Evolutionary conservation across 1,140 invertebrate species (phyloP), one percentile per base, ranked within the genome.

Genomic region (Meloidogyne hapla): DNA sequence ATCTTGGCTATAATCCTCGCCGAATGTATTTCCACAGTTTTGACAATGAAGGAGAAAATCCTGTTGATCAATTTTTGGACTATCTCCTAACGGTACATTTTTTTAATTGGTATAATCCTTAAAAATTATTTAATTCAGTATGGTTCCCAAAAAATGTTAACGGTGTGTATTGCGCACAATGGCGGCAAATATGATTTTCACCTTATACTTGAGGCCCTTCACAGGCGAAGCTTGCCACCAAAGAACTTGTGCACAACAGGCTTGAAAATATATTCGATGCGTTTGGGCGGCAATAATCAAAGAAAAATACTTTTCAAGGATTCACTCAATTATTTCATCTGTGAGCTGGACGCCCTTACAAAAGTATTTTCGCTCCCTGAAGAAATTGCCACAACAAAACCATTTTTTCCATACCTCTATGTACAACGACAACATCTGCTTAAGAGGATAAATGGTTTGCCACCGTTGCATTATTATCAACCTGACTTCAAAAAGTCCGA

Each of bases 311-410:
- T 56, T 1, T 74, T 74, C 61, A 74, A 74, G 12, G 72, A 74
- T 4, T 26, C 72, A 13, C 28, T 74, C 0, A 74, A 74, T 23
- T 74, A 69, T n/a, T 74, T 74, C 69, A 48, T 72, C 8, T 69
- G 62, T 9, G 62, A 33, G 25, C 72, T 74, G 1, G 72, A 74
- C 26, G 69, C 13, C 2, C 72, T 74, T 15, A 26, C 23, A 6
- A 33, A 42, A 18, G 68, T 25, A 9, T 66, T 66, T 38, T 26
- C 26, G 1, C 12, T 66, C 12, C 64, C 64, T 13, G 64, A 13
- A 18, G 12, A 66, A 18, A 5, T 66, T 26, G 64, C n/a, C 4
- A 66, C 64, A 38, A 4, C 13, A 38, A 66, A 66, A 38, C 64
- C 64, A 15, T 66, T 66, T 38, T 66, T 66, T 38, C 64, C 64